Base-by-base conservation (phyloP, 2,888 invertebrate species). In the Drosophila multiciliata region DNA sequence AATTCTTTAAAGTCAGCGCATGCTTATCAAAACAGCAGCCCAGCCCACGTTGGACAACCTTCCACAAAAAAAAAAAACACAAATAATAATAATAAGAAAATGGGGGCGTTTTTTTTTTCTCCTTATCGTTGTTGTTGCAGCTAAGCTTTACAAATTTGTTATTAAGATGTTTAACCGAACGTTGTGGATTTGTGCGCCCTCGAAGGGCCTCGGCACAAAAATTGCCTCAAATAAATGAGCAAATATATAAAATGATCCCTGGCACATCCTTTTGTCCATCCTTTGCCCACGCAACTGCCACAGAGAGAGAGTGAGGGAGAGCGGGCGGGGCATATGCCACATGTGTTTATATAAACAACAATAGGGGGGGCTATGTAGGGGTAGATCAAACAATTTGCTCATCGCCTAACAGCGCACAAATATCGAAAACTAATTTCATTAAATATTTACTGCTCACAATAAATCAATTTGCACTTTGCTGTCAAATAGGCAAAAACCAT, bases 61-160 rank as follows among this genome's bases (percentile, higher is more conserved):
- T 12, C 12, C 45, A 49, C 33, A 53, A 2, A 15, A 53, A 20
- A 53, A 20, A 3, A 20, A 3, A 7, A 40, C 4, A 1, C 11
- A n/a, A n/a, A 20, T 26, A 45, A 45, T 23, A 45, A 45, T 45
- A 45, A 45, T 45, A 45, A 15, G 23, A 45, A 45, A 54, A 54
- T 26, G 23, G 23, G n/a, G 36, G 36, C 11, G 36, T 12, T 26
- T 35, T 11, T 35, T 5, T 29, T 26, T 29, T 29, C 5, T 29
- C 6, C 58, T 73, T 73, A 73, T 73, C 66, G 33, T 66, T 59
- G 52, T 68, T 74, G 70, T 77, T 68, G 67, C 64, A 62, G 70
- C 70, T 79, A 82, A 85, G 82, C 82, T 52, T 76, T 73, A 85
- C 85, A 82, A 85, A 82, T 76, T 73, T 69, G 65, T 67, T 82